Base-by-base conservation (phyloP, 2,113 vertebrate genomes). In the Pelecanoides urinatrix region DNA sequence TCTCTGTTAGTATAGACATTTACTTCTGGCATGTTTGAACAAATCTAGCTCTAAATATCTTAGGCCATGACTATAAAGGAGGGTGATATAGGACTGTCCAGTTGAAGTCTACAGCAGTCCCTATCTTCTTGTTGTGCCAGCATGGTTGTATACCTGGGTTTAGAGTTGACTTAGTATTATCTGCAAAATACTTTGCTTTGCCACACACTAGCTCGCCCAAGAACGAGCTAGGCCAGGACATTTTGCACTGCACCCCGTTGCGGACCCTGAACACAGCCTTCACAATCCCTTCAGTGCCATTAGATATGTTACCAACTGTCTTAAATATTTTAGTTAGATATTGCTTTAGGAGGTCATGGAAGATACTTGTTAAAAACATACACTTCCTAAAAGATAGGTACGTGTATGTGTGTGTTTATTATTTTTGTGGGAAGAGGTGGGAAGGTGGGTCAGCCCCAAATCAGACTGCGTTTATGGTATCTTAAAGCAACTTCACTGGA, bases 221-320 rank as follows among this genome's bases (percentile, higher is more conserved):
- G n/a, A n/a, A n/a, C n/a, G 26, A 70, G 9, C 27, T 67, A 70
- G 16, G 17, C 8, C 12, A 14, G 45, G 29, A 26, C 1, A 0
- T 71, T 87, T 83, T 84, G 7, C 15, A 27, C 8, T 25, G 18
- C 30, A 22, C 8, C 17, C 2, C 1, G 0, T 19, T 34, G 7
- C 0, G 0, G 6, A 19, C 10, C 26, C 30, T 25, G 30, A 61
- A 40, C 25, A 32, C 2, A 52, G 18, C 20, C 2, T 44, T 6
- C 4, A 18, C 4, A 5, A 3, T 13, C 17, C 13, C 11, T 38
- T 16, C 26, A 68, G 9, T 50, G 23, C 6, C 1, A 0, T 10
- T 63, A 8, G 10, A n/a, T 17, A 9, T 12, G 7, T 38, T 23
- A 71, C 3, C 6, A 36, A 11, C 10, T 62, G 5, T 38, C 38